These are phyloP conservation scores for Troilus luridus DNA, from an alignment of 2,888 invertebrate species.

Conservation along the genomic window DNA sequence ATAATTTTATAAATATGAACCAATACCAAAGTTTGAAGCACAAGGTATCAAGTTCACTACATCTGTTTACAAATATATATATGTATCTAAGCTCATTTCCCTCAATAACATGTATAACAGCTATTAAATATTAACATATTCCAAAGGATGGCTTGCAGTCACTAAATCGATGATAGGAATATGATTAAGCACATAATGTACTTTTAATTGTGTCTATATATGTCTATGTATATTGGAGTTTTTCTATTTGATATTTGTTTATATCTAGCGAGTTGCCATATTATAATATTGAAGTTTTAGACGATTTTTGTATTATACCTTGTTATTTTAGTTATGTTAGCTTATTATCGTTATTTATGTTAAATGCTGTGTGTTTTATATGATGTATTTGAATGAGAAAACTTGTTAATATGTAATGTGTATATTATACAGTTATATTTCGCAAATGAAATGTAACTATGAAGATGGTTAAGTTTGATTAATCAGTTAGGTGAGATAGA, in stretches of 20 bases:
- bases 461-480: neutral
- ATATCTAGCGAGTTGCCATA: constrained; percentile 50
- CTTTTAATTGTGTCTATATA: constrained; percentile 38
- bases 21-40: constrained; percentile 64
- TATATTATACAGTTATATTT: neutral
- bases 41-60: constrained; percentile 64
- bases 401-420: neutral
- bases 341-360: constrained; percentile 46
- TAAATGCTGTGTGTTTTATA: constrained; percentile 16
- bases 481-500: neutral
- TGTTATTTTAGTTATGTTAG: constrained; percentile 44
- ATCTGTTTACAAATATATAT: constrained; percentile 48
- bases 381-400: constrained; percentile 1
- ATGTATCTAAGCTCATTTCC: constrained; percentile 18
- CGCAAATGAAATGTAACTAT: neutral
- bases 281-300: constrained; percentile 34
- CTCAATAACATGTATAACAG: constrained; percentile 6
- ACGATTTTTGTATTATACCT: constrained; percentile 41
- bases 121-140: constrained; percentile 12
- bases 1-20: constrained; percentile 48
- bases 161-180: constrained; percentile 22
- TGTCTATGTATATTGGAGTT: constrained; percentile 29
- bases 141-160: constrained; percentile 49
- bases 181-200: neutral
- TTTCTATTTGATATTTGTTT: constrained; percentile 49